These are phyloP conservation scores for Emberiza fucata DNA, from an alignment of 2,113 vertebrate genomes.

Conservation along the genomic window DNA sequence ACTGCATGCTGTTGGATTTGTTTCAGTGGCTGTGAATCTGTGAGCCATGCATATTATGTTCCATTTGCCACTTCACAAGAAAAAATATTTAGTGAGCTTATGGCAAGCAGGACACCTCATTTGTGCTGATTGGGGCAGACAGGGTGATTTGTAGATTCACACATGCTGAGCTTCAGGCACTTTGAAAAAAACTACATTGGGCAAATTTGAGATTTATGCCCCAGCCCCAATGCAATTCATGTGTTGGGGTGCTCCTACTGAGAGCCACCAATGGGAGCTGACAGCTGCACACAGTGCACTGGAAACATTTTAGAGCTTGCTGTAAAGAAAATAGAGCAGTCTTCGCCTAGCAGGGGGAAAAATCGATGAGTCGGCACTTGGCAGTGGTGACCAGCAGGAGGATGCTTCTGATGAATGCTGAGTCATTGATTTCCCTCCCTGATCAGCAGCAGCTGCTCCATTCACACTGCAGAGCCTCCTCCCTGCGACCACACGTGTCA, in stretches of 20 bases:
- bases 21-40: conserved; percentile 28
- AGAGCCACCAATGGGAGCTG: conserved; percentile 6
- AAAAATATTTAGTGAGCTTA: conserved; percentile 38
- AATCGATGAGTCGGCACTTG: conserved; percentile 70
- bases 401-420: conserved; percentile 58
- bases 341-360: conserved; percentile 42
- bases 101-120: conserved; percentile 26
- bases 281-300: conserved; percentile 1
- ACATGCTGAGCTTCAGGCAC: background rate
- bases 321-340: conserved; percentile 62
- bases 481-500: background rate
- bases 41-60: conserved; percentile 6
- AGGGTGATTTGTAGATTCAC: background rate
- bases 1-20: conserved; percentile 38
- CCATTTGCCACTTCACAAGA: conserved; percentile 27
- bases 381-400: conserved; percentile 65
- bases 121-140: background rate
- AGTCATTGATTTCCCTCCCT: conserved; percentile 66
- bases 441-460: conserved; percentile 52
- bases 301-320: conserved; percentile 35
- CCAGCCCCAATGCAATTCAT: background rate
- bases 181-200: background rate
- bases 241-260: conserved; percentile 18
- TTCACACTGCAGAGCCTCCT: conserved; percentile 34
- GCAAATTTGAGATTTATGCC: background rate